These are phyloP conservation scores for Semaprochilodus insignis DNA, from an alignment of 2,797 vertebrate species.

Conservation along the genomic window DNA sequence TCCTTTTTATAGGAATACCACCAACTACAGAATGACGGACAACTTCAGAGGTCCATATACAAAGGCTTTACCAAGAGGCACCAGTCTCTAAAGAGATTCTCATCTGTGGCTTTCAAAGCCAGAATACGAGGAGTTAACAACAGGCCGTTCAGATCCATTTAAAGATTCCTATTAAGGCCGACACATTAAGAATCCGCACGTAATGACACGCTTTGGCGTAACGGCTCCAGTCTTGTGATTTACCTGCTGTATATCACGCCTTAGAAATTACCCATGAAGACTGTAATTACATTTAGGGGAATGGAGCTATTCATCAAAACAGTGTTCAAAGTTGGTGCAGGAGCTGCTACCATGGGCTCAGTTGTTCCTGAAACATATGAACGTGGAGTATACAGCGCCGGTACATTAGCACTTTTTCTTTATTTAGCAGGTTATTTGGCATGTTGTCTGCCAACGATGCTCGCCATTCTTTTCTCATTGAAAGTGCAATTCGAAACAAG, in stretches of 20 bases:
- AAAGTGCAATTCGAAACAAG: constrained; percentile 29
- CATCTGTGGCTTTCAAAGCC: background rate
- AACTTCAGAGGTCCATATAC: background rate
- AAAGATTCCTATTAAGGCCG: constrained; percentile 23
- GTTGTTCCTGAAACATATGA: constrained; percentile 6
- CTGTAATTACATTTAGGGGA: constrained; percentile 24
- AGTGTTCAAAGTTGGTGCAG: constrained; percentile 19
- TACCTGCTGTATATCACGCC: background rate
- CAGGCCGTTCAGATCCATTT: constrained; percentile 18
- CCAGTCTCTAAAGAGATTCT: background rate
- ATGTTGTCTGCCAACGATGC: background rate
- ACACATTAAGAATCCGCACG: constrained; percentile 22
- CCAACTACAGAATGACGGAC: no score
- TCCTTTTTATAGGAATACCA: no score
- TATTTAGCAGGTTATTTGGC: constrained; percentile 1
- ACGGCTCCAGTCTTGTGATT: constrained; percentile 12
- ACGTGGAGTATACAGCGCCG: background rate
- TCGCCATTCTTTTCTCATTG: background rate
- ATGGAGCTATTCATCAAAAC: constrained; percentile 20
- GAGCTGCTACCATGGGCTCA: constrained; percentile 14
- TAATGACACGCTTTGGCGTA: constrained; percentile 17
- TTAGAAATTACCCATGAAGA: constrained; percentile 14
- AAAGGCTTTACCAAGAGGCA: background rate
- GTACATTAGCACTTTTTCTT: constrained; percentile 3
- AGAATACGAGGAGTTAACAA: constrained; percentile 13